Evolutionary conservation across 2,888 invertebrate species (phyloP).

Genomic region (Abrostola triplasia): DNA sequence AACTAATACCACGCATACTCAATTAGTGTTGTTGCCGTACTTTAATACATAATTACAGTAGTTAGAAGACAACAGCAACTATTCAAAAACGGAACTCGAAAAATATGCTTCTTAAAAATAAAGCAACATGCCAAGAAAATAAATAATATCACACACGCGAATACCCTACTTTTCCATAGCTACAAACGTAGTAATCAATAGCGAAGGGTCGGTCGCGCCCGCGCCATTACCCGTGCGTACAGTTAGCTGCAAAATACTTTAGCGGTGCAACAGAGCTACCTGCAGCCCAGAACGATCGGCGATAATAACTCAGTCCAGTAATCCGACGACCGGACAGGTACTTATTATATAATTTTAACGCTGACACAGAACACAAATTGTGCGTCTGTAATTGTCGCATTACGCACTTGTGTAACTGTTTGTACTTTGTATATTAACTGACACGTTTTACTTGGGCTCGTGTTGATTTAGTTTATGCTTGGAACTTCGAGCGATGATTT

Average conservation of each 20-base stretch:
- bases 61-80: slow-evolving; percentile 19
- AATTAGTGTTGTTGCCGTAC: slow-evolving; percentile 18
- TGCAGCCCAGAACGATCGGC: slow-evolving; percentile 13
- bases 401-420: slow-evolving; percentile 15
- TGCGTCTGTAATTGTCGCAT: slow-evolving; percentile 30
- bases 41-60: slow-evolving; percentile 22
- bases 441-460: slow-evolving; percentile 8
- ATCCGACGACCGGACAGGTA: slow-evolving; percentile 35
- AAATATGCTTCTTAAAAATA: slow-evolving; percentile 43
- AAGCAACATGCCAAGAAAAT: slow-evolving; percentile 51
- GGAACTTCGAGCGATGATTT: slow-evolving; percentile 14
- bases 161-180: slow-evolving; percentile 35
- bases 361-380: slow-evolving; percentile 41
- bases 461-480: slow-evolving; percentile 31
- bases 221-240: slow-evolving; percentile 38
- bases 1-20: slow-evolving; percentile 12
- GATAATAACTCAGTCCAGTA: slow-evolving; percentile 39
- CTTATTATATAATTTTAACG: slow-evolving; percentile 38
- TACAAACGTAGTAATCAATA: slow-evolving; percentile 51
- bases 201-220: slow-evolving; percentile 27
- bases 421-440: slow-evolving; percentile 2
- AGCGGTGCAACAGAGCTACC: slow-evolving; percentile 33
- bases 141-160: slow-evolving; percentile 53
- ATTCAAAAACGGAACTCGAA: slow-evolving; percentile 36
- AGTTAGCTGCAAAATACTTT: slow-evolving; percentile 40